Evolutionary conservation across 1,140 invertebrate genomes (phyloP).

Genomic region (Anoplolepis gracilipes): DNA sequence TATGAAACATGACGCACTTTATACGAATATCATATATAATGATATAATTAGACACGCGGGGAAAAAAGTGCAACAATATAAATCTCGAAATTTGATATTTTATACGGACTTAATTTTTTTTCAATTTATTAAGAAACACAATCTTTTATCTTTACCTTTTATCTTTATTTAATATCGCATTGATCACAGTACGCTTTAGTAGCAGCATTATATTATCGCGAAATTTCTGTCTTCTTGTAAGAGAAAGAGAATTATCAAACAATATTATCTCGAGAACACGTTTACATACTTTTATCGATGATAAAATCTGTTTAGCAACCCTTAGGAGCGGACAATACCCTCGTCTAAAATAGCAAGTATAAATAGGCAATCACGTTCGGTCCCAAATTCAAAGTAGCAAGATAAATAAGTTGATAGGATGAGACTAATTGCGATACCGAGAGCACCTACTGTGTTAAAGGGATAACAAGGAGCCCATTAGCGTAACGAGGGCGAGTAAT

Average conservation of each 20-base stretch:
- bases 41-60: too few relatives aligned
- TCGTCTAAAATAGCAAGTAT: constrained; percentile 28
- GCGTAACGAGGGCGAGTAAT: constrained; percentile 43
- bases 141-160: background rate
- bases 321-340: constrained; percentile 23
- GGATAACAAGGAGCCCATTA: constrained; percentile 65
- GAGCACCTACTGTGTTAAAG: constrained; percentile 53
- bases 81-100: too few relatives aligned
- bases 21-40: too few relatives aligned
- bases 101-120: too few relatives aligned
- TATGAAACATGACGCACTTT: too few relatives aligned
- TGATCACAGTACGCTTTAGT: constrained; percentile 7
- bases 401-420: constrained; percentile 66
- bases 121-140: too few relatives aligned
- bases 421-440: constrained; percentile 67
- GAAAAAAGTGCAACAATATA: too few relatives aligned
- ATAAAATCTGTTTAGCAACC: constrained; percentile 16
- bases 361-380: constrained; percentile 55
- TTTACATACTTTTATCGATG: constrained; percentile 50
- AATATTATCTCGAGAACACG: constrained; percentile 46
- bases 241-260: constrained; percentile 43
- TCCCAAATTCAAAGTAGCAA: constrained; percentile 61
- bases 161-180: constrained; percentile 44
- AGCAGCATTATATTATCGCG: constrained; percentile 21
- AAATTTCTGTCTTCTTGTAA: constrained; percentile 13